Evolutionary conservation across 2,113 vertebrate genomes (phyloP), one percentile per base, ranked within the genome.

Genomic region (Chrysochloris asiatica): DNA sequence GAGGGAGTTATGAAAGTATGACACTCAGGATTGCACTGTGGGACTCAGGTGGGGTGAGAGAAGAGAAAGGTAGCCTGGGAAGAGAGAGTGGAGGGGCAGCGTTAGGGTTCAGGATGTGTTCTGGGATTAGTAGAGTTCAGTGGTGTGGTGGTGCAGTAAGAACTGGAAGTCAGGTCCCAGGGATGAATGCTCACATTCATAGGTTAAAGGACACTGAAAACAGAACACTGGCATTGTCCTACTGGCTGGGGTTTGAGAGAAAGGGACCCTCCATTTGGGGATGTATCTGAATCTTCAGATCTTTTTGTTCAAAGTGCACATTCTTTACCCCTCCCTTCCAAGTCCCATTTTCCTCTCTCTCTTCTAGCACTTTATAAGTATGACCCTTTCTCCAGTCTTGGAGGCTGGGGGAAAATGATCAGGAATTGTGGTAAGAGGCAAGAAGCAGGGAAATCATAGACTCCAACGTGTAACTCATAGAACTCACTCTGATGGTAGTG

Each of bases 31-130:
- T 43, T 83, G 50, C 43, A 56, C 4, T 65, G 16, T 9, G 67
- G 61, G 0, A 0, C 30, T 69, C 65, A 73, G 47, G 6, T 28
- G 43, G 72, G 71, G 30, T 17, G 47, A 24, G 21, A 28, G 30
- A 22, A 22, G 19, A 78, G 43, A 65, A 2, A 71, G 45, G 13
- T 0, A 3, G 16, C 16, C 17, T 28, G 1, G n/a, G 50, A 48
- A 69, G n/a, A 86, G 14, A 30, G 36, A 28, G 6, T 2, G 7
- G 83, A 48, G 50, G 72, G 7, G 11, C 1, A 1, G 7, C 4
- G 6, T 38, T 21, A 22, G 13, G 12, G 36, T 2, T 3, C 2
- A 8, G 19, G 3, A 16, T 4, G 0, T 65, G 41, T 36, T 28
- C 28, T 5, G 54, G 82, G 7, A 21, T 16, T 26, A 47, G 4